phyloP scores from a whole-genome alignment of 1,140 invertebrate genomes.

The Tetraneura akinire region DNA sequence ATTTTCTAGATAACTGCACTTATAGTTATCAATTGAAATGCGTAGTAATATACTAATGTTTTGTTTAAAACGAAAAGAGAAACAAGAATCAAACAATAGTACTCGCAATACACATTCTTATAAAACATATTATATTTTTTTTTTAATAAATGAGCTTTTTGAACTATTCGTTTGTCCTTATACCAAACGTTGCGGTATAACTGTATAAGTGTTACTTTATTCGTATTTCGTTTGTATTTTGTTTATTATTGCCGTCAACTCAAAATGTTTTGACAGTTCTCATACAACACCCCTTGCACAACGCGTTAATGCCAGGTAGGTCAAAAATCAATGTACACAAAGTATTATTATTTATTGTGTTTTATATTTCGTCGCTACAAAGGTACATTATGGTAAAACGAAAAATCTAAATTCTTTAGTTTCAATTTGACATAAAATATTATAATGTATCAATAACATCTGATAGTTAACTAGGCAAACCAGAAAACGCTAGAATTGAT shows the following conservation, averaged over 20 bases:
- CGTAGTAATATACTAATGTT: neutral
- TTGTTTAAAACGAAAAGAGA: neutral
- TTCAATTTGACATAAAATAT: neutral
- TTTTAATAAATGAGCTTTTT: neutral
- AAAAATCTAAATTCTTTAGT: neutral
- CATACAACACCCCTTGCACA: neutral
- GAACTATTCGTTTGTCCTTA: neutral
- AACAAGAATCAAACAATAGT: too few species aligned
- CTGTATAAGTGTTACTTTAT: slow-evolving; percentile 12
- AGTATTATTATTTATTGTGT: too few species aligned
- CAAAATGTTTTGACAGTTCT: slow-evolving; percentile 19
- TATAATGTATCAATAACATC: neutral
- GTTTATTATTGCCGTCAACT: neutral
- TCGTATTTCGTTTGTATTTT: neutral
- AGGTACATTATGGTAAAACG: neutral
- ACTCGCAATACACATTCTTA: neutral
- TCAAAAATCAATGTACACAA: neutral
- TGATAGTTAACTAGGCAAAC: neutral
- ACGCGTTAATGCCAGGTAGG: neutral
- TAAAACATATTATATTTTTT: slow-evolving; percentile 16
- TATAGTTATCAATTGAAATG: neutral
- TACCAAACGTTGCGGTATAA: neutral
- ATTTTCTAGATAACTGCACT: neutral
- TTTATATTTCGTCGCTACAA: too few species aligned
- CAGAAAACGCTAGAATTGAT: neutral